Evolutionary conservation across 2,888 invertebrate species (phyloP).

Genomic region (Ferrisia virgata): DNA sequence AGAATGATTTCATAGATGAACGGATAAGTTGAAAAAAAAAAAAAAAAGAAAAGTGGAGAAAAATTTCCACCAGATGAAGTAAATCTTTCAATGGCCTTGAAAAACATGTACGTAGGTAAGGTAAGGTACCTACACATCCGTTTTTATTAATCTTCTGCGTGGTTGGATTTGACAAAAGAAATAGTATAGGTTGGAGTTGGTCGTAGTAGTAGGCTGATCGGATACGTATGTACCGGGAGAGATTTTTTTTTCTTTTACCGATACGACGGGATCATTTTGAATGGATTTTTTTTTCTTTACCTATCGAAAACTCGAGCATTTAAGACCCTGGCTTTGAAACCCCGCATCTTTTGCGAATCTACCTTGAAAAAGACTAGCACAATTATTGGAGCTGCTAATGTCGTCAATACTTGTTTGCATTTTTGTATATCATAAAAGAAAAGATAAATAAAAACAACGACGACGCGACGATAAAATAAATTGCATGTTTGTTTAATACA

Average conservation of each 20-base stretch:
- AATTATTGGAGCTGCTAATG: not conserved
- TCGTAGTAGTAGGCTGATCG: not conserved
- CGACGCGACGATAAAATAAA: slow-evolving; percentile 1
- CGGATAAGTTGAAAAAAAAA: not conserved
- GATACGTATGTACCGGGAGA: not conserved
- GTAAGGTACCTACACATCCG: not conserved
- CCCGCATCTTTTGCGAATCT: not conserved
- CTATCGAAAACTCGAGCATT: too few species aligned
- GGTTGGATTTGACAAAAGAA: not conserved
- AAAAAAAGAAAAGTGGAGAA: too few species aligned
- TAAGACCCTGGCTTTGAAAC: not conserved
- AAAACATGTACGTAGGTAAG: not conserved
- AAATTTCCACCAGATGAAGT: not conserved
- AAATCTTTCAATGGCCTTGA: not conserved
- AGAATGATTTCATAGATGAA: not conserved
- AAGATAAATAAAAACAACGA: slow-evolving; percentile 1
- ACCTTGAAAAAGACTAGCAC: not conserved
- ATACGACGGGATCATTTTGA: too few species aligned
- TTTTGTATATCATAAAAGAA: not conserved
- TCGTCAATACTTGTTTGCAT: not conserved
- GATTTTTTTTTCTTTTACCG: not conserved
- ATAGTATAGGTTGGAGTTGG: too few species aligned
- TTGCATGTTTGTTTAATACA: slow-evolving; percentile 11
- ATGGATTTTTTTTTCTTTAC: too few species aligned
- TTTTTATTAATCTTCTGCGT: not conserved